Conservation (phyloP, 1,140 invertebrate species). For the Trichomalopsis sarcophagae region DNA sequence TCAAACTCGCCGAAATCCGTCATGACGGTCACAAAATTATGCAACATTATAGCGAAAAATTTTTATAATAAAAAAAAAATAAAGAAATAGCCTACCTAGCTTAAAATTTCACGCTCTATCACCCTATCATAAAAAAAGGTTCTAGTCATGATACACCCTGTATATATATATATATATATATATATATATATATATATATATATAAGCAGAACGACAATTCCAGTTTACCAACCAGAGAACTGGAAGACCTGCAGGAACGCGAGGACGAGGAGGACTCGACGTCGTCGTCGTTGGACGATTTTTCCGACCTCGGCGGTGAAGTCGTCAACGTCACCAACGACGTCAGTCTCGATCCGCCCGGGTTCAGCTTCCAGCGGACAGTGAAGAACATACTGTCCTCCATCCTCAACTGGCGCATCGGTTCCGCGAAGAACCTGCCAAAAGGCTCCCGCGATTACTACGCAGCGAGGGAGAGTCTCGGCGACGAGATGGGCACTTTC, state of each 20-base stretch:
- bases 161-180: too few species aligned
- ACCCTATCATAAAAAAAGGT: too few species aligned
- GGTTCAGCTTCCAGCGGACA: neutral
- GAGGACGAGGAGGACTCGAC: neutral
- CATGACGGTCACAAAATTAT: too few species aligned
- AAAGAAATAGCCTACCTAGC: too few species aligned
- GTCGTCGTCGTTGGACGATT: neutral
- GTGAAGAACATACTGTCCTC: slow-evolving; percentile 50
- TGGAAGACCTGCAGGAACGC: slow-evolving; percentile 7
- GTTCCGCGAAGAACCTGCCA: neutral
- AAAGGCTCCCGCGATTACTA: slow-evolving; percentile 45
- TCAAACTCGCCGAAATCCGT: too few species aligned
- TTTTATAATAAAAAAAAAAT: too few species aligned
- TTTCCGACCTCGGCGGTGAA: neutral
- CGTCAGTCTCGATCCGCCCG: neutral
- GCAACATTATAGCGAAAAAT: too few species aligned
- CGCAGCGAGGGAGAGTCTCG: slow-evolving; percentile 44
- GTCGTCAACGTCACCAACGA: neutral
- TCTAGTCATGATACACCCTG: too few species aligned
- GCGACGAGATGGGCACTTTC: slow-evolving; percentile 51
- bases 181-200: too few species aligned
- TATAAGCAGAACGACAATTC: too few species aligned
- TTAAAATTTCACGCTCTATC: too few species aligned
- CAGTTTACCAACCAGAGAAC: neutral
- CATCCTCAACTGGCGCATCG: slow-evolving; percentile 38